These are phyloP conservation scores for Girardinichthys multiradiatus DNA, from an alignment of 2,113 vertebrate genomes.

Conservation along the genomic window DNA sequence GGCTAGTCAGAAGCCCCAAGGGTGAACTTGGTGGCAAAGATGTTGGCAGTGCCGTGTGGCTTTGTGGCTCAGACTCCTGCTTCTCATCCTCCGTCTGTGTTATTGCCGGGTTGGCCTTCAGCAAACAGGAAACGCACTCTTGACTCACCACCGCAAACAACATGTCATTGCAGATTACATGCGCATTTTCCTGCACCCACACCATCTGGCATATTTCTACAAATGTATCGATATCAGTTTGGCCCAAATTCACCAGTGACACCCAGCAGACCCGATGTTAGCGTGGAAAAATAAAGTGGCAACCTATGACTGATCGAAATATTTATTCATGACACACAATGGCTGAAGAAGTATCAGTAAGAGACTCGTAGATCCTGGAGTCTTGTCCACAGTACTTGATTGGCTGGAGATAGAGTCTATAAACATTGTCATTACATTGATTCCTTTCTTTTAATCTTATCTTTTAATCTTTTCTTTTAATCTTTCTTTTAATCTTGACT, in stretches of 20 bases:
- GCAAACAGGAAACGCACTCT: conserved; percentile 61
- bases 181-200: not conserved
- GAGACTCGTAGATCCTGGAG: not conserved
- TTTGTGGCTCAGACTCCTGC: conserved; percentile 36
- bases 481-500: no score
- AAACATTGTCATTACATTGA: no score
- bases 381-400: not conserved
- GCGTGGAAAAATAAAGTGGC: not conserved
- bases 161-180: conserved; percentile 30
- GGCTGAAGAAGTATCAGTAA: not conserved
- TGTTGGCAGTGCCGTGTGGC: conserved; percentile 57
- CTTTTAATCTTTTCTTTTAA: no score
- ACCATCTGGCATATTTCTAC: not conserved
- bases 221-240: not conserved
- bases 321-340: no score
- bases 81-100: conserved; percentile 61
- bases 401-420: no score
- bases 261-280: not conserved
- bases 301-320: not conserved
- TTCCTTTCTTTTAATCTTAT: no score
- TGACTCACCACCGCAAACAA: conserved; percentile 29
- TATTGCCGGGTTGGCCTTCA: conserved; percentile 48
- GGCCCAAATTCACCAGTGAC: not conserved
- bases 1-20: conserved; percentile 61
- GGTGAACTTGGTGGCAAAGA: conserved; percentile 66